Percentiles rank a stretch among this genome's conserved stretches.
Evolutionary conservation across 2,113 vertebrate genomes (phyloP).

Genomic region (Sphyrna mokarran): DNA sequence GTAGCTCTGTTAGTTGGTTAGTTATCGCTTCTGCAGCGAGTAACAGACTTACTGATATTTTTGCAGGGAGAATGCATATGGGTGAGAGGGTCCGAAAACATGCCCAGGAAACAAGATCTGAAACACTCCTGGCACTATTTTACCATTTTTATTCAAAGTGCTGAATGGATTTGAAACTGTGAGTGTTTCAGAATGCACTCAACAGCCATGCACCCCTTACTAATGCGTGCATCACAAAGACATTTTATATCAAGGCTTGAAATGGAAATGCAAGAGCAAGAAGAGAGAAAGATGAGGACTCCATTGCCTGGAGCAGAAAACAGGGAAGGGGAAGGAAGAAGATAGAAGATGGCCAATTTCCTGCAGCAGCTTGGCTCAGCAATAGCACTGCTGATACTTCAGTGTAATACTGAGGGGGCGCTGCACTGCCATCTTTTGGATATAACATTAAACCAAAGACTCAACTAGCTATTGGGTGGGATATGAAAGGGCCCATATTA

Average conservation of each 20-base stretch:
- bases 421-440: background rate
- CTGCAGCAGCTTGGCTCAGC: background rate
- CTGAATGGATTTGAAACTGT: no score
- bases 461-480: background rate
- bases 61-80: no score
- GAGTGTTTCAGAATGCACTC: no score
- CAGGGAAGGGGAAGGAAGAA: background rate
- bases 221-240: background rate
- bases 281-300: background rate
- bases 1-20: no score
- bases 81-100: no score
- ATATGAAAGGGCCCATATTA: background rate
- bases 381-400: background rate
- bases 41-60: no score
- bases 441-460: background rate
- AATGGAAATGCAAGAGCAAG: background rate
- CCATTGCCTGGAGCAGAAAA: background rate
- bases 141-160: no score
- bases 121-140: no score
- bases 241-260: background rate
- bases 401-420: no score
- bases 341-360: background rate
- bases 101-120: no score
- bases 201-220: no score
- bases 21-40: no score